Conservation (phyloP, 2,888 invertebrate species). For the Acleris literana region DNA sequence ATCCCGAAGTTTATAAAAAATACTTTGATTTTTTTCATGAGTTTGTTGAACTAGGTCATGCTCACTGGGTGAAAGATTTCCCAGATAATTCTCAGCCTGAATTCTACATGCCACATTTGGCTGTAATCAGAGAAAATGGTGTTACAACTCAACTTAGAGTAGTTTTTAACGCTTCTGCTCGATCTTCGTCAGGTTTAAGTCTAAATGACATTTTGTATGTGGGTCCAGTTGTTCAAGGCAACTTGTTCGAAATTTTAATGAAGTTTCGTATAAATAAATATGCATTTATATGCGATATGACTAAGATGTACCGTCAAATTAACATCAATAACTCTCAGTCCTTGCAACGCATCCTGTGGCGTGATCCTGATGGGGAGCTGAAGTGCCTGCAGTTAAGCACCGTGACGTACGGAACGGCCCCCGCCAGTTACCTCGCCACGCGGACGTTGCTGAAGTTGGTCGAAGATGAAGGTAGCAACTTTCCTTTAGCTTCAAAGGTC, state of each 20-base stretch:
- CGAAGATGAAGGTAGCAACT: too few relatives aligned
- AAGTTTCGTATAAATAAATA: not conserved
- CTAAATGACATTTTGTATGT: conserved; percentile 5
- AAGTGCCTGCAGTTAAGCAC: conserved; percentile 36
- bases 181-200: conserved; percentile 2
- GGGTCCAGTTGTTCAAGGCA: not conserved
- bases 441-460: too few relatives aligned
- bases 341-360: conserved; percentile 43
- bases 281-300: conserved; percentile 26
- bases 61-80: conserved; percentile 1
- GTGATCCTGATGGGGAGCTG: conserved; percentile 25
- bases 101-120: conserved; percentile 1
- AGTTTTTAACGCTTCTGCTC: not conserved
- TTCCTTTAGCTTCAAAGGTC: too few relatives aligned
- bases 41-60: conserved; percentile 14
- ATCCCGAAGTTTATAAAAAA: too few relatives aligned
- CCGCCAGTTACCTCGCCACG: too few relatives aligned
- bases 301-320: conserved; percentile 42
- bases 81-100: not conserved
- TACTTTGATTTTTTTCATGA: conserved; percentile 12
- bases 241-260: not conserved
- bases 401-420: conserved; percentile 40
- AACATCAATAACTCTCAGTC: conserved; percentile 15
- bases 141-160: conserved; percentile 6
- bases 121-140: not conserved